phyloP scores from a whole-genome alignment of 2,888 invertebrate genomes.

The Nymphalis c-album region DNA sequence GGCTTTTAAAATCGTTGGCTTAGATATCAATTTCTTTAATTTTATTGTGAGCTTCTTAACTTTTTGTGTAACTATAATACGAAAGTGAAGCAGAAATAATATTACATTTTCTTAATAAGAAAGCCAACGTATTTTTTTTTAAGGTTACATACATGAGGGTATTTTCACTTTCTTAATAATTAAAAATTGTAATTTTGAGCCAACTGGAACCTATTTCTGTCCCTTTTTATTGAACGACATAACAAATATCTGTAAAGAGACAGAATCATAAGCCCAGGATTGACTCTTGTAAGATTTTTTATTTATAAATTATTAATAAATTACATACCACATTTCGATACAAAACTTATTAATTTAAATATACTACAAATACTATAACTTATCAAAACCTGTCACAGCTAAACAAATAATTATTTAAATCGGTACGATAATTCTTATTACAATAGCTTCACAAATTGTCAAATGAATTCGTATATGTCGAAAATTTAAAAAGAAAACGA shows the following conservation, averaged over 20 bases:
- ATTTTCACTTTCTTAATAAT: constrained; percentile 1
- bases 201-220: constrained; percentile 11
- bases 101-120: constrained; percentile 20
- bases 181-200: constrained; percentile 1
- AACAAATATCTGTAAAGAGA: constrained; percentile 8
- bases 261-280: constrained; percentile 7
- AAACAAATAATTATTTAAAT: constrained; percentile 44
- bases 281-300: constrained; percentile 2
- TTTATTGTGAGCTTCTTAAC: not conserved
- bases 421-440: constrained; percentile 6
- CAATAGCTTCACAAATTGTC: constrained; percentile 16
- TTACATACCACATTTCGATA: constrained; percentile 27
- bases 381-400: constrained; percentile 53
- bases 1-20: constrained; percentile 52
- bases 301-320: constrained; percentile 16
- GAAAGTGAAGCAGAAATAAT: not conserved
- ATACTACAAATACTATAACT: constrained; percentile 25
- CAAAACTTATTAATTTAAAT: constrained; percentile 23
- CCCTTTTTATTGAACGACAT: not conserved
- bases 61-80: not conserved
- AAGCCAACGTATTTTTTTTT: constrained; percentile 5
- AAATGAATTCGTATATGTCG: constrained; percentile 1
- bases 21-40: not conserved
- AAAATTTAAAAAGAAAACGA: constrained; percentile 15
- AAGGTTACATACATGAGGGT: constrained; percentile 1